Conservation (phyloP, 2,113 vertebrate species). For the human region GRCh38 chr2:112313501-112314000, state of each 20-base stretch:
- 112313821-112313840: neutral
- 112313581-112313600: conserved; percentile 17
- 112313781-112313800: neutral
- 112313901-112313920: neutral
- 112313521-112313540: conserved; percentile 6
- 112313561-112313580: neutral
- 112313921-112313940: neutral
- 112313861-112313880: neutral
- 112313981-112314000: conserved; percentile 1
- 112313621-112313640: conserved; percentile 5
- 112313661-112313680: conserved; percentile 7
- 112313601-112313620: conserved; percentile 12
- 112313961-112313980: neutral
- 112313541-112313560: neutral
- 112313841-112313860: neutral
- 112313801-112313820: neutral
- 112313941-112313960: neutral
- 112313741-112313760: neutral
- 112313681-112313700: neutral
- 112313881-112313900: conserved; percentile 26
- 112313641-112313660: neutral
- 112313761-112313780: neutral
- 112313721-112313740: neutral
- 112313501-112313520: neutral
- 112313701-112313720: neutral